Percentiles rank a stretch among this genome's conserved stretches.
These are phyloP conservation scores for Protodeltote pygarga DNA, from an alignment of 2,888 invertebrate genomes.

Conservation along the genomic window DNA sequence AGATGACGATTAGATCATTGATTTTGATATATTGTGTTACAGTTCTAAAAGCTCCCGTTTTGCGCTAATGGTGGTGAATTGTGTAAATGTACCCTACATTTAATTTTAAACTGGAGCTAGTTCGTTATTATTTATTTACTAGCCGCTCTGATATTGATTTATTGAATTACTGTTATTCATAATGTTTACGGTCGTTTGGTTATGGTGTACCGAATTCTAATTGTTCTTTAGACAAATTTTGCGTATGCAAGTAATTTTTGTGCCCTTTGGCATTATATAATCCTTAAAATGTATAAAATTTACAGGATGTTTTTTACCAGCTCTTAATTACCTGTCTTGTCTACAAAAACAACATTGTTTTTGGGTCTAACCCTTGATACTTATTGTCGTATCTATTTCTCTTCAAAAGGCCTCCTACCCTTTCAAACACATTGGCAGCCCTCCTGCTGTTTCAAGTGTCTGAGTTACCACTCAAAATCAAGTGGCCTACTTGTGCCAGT, in stretches of 20 bases:
- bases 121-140: slow-evolving; percentile 35
- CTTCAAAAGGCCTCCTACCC: slow-evolving; percentile 41
- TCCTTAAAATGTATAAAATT: no score
- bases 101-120: slow-evolving; percentile 19
- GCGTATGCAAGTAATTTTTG: not conserved
- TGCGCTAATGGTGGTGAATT: slow-evolving; percentile 18
- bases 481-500: slow-evolving; percentile 47
- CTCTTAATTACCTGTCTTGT: not conserved
- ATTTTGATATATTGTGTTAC: slow-evolving; percentile 48
- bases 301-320: not conserved
- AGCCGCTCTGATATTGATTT: slow-evolving; percentile 39
- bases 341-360: slow-evolving; percentile 24
- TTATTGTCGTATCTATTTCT: slow-evolving; percentile 30
- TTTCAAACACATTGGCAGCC: slow-evolving; percentile 34
- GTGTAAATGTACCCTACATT: slow-evolving; percentile 34
- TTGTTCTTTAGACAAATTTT: not conserved
- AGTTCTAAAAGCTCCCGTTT: slow-evolving; percentile 39
- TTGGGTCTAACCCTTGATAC: slow-evolving; percentile 14
- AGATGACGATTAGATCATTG: slow-evolving; percentile 41
- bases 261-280: no score
- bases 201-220: slow-evolving; percentile 3
- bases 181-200: slow-evolving; percentile 9
- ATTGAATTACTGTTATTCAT: slow-evolving; percentile 17
- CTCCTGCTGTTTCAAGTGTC: slow-evolving; percentile 44
- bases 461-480: slow-evolving; percentile 42